Evolutionary conservation across 1,140 invertebrate species (phyloP).

Genomic region (Drosophila kurseongensis): DNA sequence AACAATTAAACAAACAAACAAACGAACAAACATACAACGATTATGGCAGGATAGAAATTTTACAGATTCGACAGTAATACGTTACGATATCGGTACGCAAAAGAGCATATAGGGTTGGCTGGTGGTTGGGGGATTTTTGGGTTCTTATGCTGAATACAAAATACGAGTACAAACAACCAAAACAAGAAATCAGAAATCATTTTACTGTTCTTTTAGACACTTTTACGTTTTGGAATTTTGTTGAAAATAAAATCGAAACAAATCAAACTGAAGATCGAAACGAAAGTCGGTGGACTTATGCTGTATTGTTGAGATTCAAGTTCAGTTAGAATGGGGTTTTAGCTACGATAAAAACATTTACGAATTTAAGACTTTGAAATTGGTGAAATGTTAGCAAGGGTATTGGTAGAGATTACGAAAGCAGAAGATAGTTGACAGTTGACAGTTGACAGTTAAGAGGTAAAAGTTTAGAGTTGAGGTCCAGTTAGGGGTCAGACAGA

Average conservation of each 20-base stretch:
- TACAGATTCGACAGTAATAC: conserved; percentile 46
- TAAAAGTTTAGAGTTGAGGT: not conserved
- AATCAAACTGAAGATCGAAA: conserved; percentile 7
- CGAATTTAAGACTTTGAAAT: conserved; percentile 18
- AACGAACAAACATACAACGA: conserved; percentile 74
- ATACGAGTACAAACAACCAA: conserved; percentile 19
- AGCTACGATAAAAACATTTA: conserved; percentile 27
- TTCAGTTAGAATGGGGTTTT: conserved; percentile 6
- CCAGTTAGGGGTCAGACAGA: conserved; percentile 10
- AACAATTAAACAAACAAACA: conserved; percentile 67
- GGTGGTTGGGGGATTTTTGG: conserved; percentile 12
- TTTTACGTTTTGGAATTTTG: conserved; percentile 40
- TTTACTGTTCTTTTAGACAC: conserved; percentile 24
- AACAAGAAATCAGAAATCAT: conserved; percentile 5
- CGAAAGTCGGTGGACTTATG: conserved; percentile 12
- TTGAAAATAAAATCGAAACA: conserved; percentile 20
- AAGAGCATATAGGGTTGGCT: conserved; percentile 23
- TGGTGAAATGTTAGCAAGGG: conserved; percentile 13
- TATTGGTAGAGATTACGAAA: conserved; percentile 4
- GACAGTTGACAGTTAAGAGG: not conserved
- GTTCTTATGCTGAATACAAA: conserved; percentile 44
- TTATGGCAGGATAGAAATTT: conserved; percentile 67
- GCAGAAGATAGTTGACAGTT: conserved; percentile 5
- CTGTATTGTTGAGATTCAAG: not conserved
- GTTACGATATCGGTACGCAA: conserved; percentile 39